phyloP scores from a whole-genome alignment of 2,113 vertebrate species.

The Chitala chitala region DNA sequence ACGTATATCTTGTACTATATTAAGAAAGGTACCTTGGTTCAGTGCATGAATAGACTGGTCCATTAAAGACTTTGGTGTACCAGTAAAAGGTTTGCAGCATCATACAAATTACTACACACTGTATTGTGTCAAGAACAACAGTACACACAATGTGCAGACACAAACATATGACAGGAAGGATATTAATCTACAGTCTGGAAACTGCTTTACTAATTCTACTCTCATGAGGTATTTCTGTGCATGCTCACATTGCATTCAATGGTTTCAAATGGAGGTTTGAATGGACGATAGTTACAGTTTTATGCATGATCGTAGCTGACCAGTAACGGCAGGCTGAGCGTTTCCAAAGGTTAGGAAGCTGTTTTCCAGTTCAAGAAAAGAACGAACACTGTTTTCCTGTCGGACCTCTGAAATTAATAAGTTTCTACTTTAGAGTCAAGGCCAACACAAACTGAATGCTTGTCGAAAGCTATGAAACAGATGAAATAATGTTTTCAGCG shows the following conservation, averaged over 20 bases:
- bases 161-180: too few species aligned
- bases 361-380: not conserved
- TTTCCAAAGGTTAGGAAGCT: not conserved
- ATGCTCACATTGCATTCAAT: not conserved
- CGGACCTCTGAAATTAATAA: not conserved
- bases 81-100: not conserved
- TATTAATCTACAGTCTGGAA: not conserved
- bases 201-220: not conserved
- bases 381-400: not conserved
- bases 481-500: constrained; percentile 8
- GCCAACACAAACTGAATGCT: constrained; percentile 11
- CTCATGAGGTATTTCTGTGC: not conserved
- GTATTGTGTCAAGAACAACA: not conserved
- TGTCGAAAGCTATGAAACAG: constrained; percentile 4
- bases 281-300: not conserved
- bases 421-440: not conserved
- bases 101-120: not conserved
- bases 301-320: not conserved
- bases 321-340: not conserved
- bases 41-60: not conserved
- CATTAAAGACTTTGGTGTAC: not conserved
- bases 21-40: not conserved
- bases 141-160: not conserved
- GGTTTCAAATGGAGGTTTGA: not conserved
- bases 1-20: not conserved